A percentile compares a stretch with the other conserved stretches of the same genome.
Conservation (phyloP, 2,113 vertebrate genomes). For the Shinisaurus crocodilurus region DNA sequence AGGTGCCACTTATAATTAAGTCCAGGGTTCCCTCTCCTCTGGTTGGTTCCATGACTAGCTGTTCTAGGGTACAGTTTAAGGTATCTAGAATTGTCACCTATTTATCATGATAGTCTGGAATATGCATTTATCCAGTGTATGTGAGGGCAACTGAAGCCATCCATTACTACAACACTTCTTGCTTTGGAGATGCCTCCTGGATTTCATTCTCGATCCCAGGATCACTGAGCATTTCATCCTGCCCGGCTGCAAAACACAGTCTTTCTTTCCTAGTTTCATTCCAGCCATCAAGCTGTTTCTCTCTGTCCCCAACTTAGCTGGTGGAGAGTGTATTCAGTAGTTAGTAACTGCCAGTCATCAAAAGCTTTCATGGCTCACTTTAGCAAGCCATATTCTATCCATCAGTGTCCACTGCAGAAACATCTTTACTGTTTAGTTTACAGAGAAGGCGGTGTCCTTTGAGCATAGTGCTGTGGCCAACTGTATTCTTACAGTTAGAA, state of each 20-base stretch:
- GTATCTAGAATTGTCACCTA: background rate
- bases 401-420: background rate
- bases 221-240: background rate
- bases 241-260: background rate
- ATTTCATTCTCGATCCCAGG: background rate
- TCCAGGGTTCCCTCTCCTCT: background rate
- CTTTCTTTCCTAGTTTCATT: background rate
- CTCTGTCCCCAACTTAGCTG: background rate
- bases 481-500: no score
- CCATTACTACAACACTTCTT: background rate
- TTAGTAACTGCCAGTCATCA: background rate
- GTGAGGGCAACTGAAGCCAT: background rate
- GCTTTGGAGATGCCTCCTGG: background rate
- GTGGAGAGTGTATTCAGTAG: background rate
- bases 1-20: background rate
- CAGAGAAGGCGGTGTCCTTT: background rate
- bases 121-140: background rate
- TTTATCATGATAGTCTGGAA: background rate
- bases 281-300: background rate
- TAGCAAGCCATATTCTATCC: background rate
- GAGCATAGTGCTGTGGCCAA: background rate
- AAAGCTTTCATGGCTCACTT: no score
- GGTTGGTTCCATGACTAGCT: background rate
- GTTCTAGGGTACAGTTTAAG: background rate
- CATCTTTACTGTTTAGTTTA: background rate